Percentiles rank a stretch among this genome's conserved stretches.
Evolutionary conservation across 1,140 invertebrate genomes (phyloP).

Genomic region (Euwallacea fornicatus): DNA sequence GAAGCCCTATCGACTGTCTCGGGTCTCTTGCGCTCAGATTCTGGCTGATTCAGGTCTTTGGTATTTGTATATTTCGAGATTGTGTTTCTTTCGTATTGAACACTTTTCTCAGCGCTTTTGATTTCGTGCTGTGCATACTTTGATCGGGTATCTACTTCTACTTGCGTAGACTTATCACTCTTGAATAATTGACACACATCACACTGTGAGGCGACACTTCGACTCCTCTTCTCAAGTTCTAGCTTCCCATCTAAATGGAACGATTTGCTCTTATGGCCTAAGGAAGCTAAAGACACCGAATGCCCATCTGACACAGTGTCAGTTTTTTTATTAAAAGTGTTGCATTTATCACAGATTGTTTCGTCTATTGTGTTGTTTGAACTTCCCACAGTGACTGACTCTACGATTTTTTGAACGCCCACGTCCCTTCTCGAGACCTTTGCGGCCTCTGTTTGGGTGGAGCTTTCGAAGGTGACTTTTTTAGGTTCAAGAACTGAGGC

Average conservation of each 20-base stretch:
- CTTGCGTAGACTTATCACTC: conserved; percentile 41
- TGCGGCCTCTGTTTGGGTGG: neutral
- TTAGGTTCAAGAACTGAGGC: conserved; percentile 15
- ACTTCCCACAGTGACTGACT: conserved; percentile 54
- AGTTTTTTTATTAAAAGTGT: conserved; percentile 52
- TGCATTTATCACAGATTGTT: conserved; percentile 58
- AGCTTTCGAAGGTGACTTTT: neutral
- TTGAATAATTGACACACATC: conserved; percentile 28
- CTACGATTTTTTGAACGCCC: conserved; percentile 52
- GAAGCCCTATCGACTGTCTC: conserved; percentile 39
- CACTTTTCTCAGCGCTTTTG: conserved; percentile 44
- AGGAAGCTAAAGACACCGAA: conserved; percentile 46
- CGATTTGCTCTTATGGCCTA: conserved; percentile 50
- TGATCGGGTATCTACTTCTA: conserved; percentile 42
- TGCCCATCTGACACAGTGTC: conserved; percentile 42
- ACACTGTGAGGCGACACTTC: conserved; percentile 47
- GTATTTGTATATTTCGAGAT: conserved; percentile 47
- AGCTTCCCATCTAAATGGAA: conserved; percentile 50
- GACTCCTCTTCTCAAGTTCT: conserved; percentile 40
- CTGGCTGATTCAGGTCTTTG: conserved; percentile 39
- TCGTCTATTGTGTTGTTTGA: conserved; percentile 56
- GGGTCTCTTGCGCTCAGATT: conserved; percentile 1
- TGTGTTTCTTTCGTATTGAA: conserved; percentile 44
- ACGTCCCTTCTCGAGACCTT: conserved; percentile 48
- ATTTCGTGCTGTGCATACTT: conserved; percentile 52